These are phyloP conservation scores for Apantesis nais DNA, from an alignment of 2,888 invertebrate genomes.

Conservation along the genomic window DNA sequence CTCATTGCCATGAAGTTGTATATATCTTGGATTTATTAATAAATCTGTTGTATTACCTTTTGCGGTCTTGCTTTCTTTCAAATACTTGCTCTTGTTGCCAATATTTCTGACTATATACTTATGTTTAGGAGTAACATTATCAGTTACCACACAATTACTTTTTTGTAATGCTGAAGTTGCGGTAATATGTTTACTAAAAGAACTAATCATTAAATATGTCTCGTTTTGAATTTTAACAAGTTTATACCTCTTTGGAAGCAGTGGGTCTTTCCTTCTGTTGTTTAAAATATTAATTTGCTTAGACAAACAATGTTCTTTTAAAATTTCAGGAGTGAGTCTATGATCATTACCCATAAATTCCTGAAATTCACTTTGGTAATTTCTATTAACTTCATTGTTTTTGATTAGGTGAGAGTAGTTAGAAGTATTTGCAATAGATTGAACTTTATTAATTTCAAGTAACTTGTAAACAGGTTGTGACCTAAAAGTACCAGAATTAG, in stretches of 20 bases:
- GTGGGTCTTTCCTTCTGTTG: neutral
- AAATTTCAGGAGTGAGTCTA: neutral
- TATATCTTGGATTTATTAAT: neutral
- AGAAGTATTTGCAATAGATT: conserved; percentile 39
- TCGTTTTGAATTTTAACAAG: conserved; percentile 11
- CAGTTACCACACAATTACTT: neutral
- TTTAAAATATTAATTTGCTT: neutral
- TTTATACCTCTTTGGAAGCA: conserved; percentile 1
- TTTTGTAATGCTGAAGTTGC: neutral
- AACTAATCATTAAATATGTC: conserved; percentile 1
- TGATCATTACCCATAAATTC: neutral
- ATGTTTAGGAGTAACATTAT: neutral
- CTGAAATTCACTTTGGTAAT: neutral
- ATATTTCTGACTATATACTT: conserved; percentile 1
- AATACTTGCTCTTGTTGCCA: neutral
- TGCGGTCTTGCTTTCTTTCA: neutral
- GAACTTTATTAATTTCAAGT: conserved; percentile 46
- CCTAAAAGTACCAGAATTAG: neutral
- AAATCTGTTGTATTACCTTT: neutral
- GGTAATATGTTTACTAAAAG: neutral
- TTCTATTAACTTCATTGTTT: neutral
- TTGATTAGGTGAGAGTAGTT: neutral
- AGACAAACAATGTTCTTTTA: neutral
- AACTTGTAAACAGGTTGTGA: conserved; percentile 2
- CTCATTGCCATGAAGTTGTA: neutral